Evolutionary conservation across 2,113 vertebrate species (phyloP).

Genomic region (Myotis brandtii): DNA sequence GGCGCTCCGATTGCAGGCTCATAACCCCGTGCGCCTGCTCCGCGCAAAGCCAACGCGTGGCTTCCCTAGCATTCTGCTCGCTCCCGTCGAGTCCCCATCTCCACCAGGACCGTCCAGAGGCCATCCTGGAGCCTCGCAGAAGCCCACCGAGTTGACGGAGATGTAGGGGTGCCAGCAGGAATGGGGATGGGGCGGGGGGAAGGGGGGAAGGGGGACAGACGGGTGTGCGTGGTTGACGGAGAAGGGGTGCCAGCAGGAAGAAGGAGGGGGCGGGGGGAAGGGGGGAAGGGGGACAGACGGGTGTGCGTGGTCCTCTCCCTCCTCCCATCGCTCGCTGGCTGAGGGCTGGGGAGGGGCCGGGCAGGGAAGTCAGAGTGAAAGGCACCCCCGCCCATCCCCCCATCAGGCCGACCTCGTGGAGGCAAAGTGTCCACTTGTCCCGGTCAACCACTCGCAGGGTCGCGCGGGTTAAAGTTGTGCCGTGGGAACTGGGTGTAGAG

Average conservation of each 20-base stretch:
- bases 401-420: fast-evolving
- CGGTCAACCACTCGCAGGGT: fast-evolving
- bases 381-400: not conserved
- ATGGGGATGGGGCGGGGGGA: fast-evolving
- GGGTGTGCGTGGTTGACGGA: fast-evolving
- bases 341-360: not conserved
- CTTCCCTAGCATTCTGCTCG: not conserved
- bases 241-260: not conserved
- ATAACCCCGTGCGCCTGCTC: no score
- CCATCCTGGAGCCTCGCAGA: not conserved
- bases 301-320: not conserved
- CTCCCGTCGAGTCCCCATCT: not conserved
- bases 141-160: not conserved
- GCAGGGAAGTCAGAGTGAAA: not conserved
- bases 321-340: fast-evolving
- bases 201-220: fast-evolving
- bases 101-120: not conserved
- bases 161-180: not conserved
- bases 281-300: fast-evolving
- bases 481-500: fast-evolving
- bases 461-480: fast-evolving
- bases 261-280: fast-evolving
- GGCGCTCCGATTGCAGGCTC: not conserved
- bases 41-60: fast-evolving
- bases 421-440: fast-evolving